Base-by-base conservation (phyloP, 1,140 invertebrate genomes). In the Drosophila baimaii region DNA sequence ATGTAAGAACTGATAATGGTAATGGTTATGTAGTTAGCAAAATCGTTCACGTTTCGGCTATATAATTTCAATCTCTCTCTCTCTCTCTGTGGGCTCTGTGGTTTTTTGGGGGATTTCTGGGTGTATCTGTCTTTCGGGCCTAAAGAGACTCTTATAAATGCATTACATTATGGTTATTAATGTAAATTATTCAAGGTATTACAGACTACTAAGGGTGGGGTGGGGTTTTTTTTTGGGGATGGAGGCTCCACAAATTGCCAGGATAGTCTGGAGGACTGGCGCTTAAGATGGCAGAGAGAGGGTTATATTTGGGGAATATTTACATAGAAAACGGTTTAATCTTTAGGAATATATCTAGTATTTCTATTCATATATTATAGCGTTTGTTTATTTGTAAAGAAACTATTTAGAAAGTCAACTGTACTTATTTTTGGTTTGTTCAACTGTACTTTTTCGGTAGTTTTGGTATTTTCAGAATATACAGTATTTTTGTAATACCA, bases 1-100 rank as follows among this genome's bases (percentile, higher is more conserved):
- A 89, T 84, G 85, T 84, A 83, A 91, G 83, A 90, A 89, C 84
- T 89, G 84, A 89, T 91, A 90, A 82, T 78, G 79, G 79, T 86
- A 79, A 86, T 74, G 79, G 66, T 85, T 79, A 83, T 75, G 74
- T 74, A 76, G 90, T 90, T 90, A 86, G 88, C 81, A 82, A 80
- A 70, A 44, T 78, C 56, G 55, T 79, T 89, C 58, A 89, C 77
- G 46, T 73, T 61, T 77, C 68, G 72, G 76, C 46, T 70, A 71
- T 46, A 35, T 27, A 62, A 49, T 56, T 56, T 43, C 46, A 59
- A 46, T 58, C 49, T 33, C 13, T 35, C 51, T 54, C 17, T 66
- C 46, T 33, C 21, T 68, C 64, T 68, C 46, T 49, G 12, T 37
- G 63, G 58, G 66, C 37, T 33, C 29, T 33, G 49, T 52, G 59